Conservation (phyloP, 2,888 invertebrate species). For the Pantelozetes paolii region DNA sequence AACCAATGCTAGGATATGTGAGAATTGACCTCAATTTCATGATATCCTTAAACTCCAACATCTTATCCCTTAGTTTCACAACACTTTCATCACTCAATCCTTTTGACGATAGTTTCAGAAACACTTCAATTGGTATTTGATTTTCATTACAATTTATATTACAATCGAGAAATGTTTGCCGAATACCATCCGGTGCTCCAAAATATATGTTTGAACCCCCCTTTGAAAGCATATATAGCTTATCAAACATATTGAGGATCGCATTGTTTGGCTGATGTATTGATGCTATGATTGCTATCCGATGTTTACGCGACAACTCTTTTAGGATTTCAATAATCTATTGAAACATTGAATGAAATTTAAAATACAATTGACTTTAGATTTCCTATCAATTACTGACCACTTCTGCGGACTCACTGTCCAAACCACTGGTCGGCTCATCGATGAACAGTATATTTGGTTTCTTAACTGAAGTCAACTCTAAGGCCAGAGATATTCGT, state of each 20-base stretch:
- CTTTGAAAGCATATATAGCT: neutral
- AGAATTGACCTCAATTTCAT: too few species aligned
- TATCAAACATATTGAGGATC: neutral
- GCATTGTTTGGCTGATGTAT: slow-evolving; percentile 26
- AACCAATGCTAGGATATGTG: too few species aligned
- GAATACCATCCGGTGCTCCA: neutral
- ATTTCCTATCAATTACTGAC: too few species aligned
- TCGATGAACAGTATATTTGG: slow-evolving; percentile 9
- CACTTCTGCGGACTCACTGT: neutral
- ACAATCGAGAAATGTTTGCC: neutral
- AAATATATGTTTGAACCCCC: neutral
- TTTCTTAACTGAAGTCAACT: neutral
- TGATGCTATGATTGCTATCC: neutral
- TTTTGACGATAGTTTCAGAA: neutral
- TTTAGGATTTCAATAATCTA: neutral
- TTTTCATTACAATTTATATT: neutral
- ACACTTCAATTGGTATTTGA: neutral
- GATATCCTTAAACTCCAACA: neutral
- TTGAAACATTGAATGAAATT: too few species aligned
- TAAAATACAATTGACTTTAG: too few species aligned
- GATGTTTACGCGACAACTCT: neutral
- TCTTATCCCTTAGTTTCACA: neutral
- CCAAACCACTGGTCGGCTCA: slow-evolving; percentile 31
- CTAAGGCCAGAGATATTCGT: neutral
- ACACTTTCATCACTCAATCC: neutral